phyloP scores from a whole-genome alignment of 37 sponge, comb jelly and placozoan genomes.

The Oscarella lobularis region DNA sequence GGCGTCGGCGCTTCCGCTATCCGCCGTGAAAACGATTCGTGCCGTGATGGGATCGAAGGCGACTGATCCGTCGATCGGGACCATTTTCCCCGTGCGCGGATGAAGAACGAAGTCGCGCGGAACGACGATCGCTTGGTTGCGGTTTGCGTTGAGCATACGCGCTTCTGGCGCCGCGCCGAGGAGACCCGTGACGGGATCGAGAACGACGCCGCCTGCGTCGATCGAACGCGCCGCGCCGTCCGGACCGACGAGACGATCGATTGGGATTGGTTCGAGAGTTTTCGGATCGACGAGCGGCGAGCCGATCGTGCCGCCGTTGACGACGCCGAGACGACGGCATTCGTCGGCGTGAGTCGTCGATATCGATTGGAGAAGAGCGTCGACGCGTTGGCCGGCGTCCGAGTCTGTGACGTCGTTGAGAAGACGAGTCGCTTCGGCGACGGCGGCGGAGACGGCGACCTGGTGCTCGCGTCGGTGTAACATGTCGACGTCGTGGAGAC shows the following conservation, averaged over 20 bases:
- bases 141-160: conserved; percentile 3
- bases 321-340: background rate
- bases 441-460: background rate
- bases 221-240: conserved; percentile 12
- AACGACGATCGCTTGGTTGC: background rate
- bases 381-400: background rate
- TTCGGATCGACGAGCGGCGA: background rate
- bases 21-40: conserved; percentile 13
- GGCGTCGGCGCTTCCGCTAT: background rate
- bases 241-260: conserved; percentile 11
- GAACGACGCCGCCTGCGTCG: background rate
- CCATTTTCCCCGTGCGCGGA: conserved; percentile 16
- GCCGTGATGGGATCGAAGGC: conserved; percentile 23
- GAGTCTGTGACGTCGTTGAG: conserved; percentile 4
- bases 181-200: conserved; percentile 23
- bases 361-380: background rate
- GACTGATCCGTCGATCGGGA: conserved; percentile 23
- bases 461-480: background rate
- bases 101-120: conserved; percentile 9
- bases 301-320: background rate
- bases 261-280: background rate
- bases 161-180: conserved; percentile 3
- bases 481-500: background rate
- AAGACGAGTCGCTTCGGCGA: conserved; percentile 2
- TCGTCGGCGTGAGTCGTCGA: background rate